phyloP scores from a whole-genome alignment of 2,113 vertebrate species.

The Mionectes macconnelli region DNA sequence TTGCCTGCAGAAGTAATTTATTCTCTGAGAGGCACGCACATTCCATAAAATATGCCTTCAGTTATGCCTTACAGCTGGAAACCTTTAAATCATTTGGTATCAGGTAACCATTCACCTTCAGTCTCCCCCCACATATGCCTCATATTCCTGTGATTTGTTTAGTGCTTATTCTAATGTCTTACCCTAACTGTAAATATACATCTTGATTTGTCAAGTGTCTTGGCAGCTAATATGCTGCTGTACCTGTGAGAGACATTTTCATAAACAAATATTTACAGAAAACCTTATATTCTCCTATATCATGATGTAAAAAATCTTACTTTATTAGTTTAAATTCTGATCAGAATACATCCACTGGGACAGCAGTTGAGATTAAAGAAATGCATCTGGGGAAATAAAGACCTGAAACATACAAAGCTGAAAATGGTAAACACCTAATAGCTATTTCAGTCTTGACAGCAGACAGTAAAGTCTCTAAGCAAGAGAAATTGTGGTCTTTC shows the following conservation, averaged over 20 bases:
- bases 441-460: background rate
- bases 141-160: background rate
- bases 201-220: conserved; percentile 20
- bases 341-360: background rate
- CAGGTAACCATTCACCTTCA: background rate
- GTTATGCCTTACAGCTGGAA: background rate
- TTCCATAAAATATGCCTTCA: background rate
- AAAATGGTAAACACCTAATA: background rate
- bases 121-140: background rate
- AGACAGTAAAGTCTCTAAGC: background rate
- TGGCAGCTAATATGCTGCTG: background rate
- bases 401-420: background rate
- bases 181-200: background rate
- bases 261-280: conserved; percentile 16
- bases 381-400: background rate
- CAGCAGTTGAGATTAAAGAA: background rate
- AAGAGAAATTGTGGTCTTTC: background rate
- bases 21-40: background rate
- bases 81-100: background rate
- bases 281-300: background rate
- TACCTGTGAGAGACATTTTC: conserved; percentile 5
- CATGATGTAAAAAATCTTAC: background rate
- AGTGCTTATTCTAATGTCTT: background rate
- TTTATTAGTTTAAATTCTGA: background rate
- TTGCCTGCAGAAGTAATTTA: background rate